phyloP scores from a whole-genome alignment of 2,888 invertebrate genomes.

The Hirtodrosophila trivittata region DNA sequence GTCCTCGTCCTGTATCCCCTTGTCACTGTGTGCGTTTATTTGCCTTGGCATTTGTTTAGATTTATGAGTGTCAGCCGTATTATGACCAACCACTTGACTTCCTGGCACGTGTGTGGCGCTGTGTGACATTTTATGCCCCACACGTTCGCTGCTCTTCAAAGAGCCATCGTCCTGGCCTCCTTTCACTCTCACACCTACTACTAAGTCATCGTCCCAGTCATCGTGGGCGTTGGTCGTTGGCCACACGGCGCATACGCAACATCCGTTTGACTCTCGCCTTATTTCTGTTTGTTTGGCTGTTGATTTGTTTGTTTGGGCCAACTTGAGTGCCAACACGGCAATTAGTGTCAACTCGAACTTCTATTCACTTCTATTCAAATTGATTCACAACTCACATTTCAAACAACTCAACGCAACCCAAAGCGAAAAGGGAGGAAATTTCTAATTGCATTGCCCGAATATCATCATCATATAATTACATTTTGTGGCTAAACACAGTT shows the following conservation, averaged over 20 bases:
- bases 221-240: conserved; percentile 45
- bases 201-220: conserved; percentile 18
- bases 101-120: conserved; percentile 74
- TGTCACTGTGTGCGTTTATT: conserved; percentile 40
- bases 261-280: conserved; percentile 54
- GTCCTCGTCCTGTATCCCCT: background rate
- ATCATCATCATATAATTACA: too few relatives aligned
- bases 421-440: background rate
- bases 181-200: background rate
- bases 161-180: too few relatives aligned
- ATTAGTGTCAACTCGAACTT: conserved; percentile 47
- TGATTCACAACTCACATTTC: conserved; percentile 33
- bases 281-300: conserved; percentile 2
- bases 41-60: conserved; percentile 74
- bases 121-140: conserved; percentile 67
- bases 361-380: conserved; percentile 37
- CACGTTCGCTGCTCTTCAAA: conserved; percentile 43
- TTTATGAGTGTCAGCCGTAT: conserved; percentile 77
- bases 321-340: conserved; percentile 30
- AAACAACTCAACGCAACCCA: background rate
- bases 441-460: background rate
- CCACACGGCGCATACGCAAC: conserved; percentile 73
- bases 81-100: conserved; percentile 79
- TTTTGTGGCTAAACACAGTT: background rate
- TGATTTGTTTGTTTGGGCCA: conserved; percentile 22